These are phyloP conservation scores for Drosophila busckii DNA, from an alignment of 1,140 invertebrate species.

Conservation along the genomic window DNA sequence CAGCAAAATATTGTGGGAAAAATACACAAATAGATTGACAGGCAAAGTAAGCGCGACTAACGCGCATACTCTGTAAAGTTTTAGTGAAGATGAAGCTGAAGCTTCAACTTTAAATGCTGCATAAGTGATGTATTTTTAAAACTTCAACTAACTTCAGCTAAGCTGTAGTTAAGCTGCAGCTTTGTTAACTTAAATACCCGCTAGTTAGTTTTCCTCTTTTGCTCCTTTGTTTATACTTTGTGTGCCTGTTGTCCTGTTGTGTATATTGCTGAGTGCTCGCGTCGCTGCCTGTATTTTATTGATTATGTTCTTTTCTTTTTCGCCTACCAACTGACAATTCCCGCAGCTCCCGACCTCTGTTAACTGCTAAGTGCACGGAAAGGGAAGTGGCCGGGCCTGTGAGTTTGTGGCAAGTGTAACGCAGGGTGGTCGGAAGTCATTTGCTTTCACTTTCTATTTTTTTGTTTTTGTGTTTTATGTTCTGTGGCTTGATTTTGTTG, in stretches of 20 bases:
- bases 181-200: too few relatives aligned
- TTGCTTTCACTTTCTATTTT: conserved; percentile 19
- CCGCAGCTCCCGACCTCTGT: conserved; percentile 20
- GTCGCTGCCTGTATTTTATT: conserved; percentile 49
- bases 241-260: conserved; percentile 9
- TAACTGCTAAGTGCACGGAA: not conserved
- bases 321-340: conserved; percentile 37
- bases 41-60: too few relatives aligned
- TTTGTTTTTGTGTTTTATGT: not conserved
- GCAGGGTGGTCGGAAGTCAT: conserved; percentile 32
- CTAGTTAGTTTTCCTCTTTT: too few relatives aligned
- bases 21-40: too few relatives aligned
- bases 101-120: too few relatives aligned
- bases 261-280: conserved; percentile 39
- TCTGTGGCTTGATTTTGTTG: conserved; percentile 16
- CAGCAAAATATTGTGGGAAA: too few relatives aligned
- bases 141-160: too few relatives aligned
- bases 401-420: not conserved
- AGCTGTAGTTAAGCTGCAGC: too few relatives aligned
- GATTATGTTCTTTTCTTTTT: conserved; percentile 45
- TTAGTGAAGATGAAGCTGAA: too few relatives aligned
- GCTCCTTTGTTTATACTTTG: conserved; percentile 11
- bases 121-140: too few relatives aligned
- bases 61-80: too few relatives aligned
- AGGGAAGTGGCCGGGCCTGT: not conserved